Evolutionary conservation across 2,797 vertebrate species (phyloP).

Genomic region (Orientallactaga sibirica): DNA sequence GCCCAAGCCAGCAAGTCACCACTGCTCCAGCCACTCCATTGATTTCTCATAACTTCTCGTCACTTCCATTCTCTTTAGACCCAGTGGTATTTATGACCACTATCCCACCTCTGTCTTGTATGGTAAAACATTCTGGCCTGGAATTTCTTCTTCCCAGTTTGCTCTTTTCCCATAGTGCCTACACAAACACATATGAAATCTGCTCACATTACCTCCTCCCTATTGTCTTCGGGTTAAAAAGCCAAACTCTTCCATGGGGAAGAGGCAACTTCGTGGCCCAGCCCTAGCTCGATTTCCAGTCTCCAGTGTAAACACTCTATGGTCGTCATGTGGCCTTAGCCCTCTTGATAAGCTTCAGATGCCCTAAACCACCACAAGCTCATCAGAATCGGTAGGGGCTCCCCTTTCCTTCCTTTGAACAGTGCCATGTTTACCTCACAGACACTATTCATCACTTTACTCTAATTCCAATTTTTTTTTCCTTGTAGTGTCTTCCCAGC

Average conservation of each 20-base stretch:
- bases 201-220: background rate
- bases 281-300: background rate
- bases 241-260: background rate
- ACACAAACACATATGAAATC: background rate
- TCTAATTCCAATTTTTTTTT: background rate
- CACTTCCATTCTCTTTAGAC: background rate
- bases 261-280: background rate
- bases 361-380: background rate
- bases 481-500: background rate
- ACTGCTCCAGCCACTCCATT: background rate
- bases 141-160: background rate
- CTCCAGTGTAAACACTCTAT: background rate
- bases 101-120: background rate
- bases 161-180: background rate
- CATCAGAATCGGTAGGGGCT: fast-evolving
- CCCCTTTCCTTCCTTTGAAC: background rate
- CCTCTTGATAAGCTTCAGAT: background rate
- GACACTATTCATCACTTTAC: too few species aligned
- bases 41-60: background rate
- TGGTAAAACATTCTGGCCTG: background rate
- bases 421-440: background rate
- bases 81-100: background rate
- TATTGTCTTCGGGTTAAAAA: background rate
- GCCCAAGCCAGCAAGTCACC: background rate
- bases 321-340: background rate